phyloP scores from a whole-genome alignment of 2,888 invertebrate genomes.

The Mamestra brassicae region DNA sequence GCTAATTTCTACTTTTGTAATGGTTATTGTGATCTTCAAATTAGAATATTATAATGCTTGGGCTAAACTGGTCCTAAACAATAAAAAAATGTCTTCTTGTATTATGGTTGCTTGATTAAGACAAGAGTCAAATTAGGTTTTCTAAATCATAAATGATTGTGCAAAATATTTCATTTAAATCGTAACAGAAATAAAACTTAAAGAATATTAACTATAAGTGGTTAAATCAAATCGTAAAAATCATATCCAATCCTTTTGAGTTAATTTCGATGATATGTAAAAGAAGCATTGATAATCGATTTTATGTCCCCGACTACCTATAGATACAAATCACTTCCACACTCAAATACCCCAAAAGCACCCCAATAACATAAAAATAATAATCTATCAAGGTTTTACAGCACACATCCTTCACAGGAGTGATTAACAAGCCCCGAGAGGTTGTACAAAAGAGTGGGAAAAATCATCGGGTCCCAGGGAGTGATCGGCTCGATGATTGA shows the following conservation, averaged over 20 bases:
- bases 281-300: no score
- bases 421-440: slow-evolving; percentile 88
- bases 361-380: slow-evolving; percentile 54
- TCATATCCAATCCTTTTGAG: no score
- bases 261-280: no score
- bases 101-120: no score
- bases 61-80: no score
- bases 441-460: slow-evolving; percentile 81
- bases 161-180: background rate
- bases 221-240: no score
- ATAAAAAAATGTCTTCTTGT: no score
- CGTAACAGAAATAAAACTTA: background rate
- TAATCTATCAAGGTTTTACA: slow-evolving; percentile 70
- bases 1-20: background rate
- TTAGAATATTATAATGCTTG: background rate
- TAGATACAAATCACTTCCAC: background rate
- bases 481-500: slow-evolving; percentile 93
- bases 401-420: slow-evolving; percentile 76
- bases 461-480: slow-evolving; percentile 88
- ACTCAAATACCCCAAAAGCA: slow-evolving; percentile 18
- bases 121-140: background rate
- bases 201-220: background rate
- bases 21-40: background rate
- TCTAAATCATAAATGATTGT: background rate
- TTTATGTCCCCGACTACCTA: no score